These are phyloP conservation scores for Labia minor DNA, from an alignment of 2,888 invertebrate species.

Conservation along the genomic window DNA sequence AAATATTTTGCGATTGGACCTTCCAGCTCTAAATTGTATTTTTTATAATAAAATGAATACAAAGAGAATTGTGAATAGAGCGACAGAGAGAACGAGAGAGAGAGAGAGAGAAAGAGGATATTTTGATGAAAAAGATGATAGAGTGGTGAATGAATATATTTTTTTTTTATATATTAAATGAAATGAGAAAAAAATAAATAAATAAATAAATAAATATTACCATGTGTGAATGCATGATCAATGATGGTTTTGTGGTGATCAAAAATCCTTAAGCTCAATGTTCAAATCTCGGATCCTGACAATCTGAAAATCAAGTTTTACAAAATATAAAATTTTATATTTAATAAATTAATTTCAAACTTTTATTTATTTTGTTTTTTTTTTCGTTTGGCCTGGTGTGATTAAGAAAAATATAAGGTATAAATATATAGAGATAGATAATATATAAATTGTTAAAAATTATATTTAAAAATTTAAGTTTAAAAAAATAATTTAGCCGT, in stretches of 20 bases:
- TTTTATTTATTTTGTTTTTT: too few relatives aligned
- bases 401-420: too few relatives aligned
- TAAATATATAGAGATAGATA: too few relatives aligned
- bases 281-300: conserved; percentile 13
- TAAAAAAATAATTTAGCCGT: too few relatives aligned
- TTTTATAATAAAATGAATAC: background rate
- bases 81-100: background rate
- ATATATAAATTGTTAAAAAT: too few relatives aligned
- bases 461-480: too few relatives aligned
- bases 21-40: conserved; percentile 5
- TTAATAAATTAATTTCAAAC: too few relatives aligned
- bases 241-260: background rate
- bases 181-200: background rate
- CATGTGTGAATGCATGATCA: conserved; percentile 1
- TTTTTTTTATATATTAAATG: background rate
- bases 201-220: conserved; percentile 13
- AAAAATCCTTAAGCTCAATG: conserved; percentile 2
- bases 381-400: too few relatives aligned
- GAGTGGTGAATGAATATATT: too few relatives aligned
- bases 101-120: background rate
- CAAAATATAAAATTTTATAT: background rate
- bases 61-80: background rate
- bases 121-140: background rate
- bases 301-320: background rate
- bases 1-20: conserved; percentile 13